These are phyloP conservation scores for Drosophila lini DNA, from an alignment of 1,140 invertebrate species.

Conservation along the genomic window DNA sequence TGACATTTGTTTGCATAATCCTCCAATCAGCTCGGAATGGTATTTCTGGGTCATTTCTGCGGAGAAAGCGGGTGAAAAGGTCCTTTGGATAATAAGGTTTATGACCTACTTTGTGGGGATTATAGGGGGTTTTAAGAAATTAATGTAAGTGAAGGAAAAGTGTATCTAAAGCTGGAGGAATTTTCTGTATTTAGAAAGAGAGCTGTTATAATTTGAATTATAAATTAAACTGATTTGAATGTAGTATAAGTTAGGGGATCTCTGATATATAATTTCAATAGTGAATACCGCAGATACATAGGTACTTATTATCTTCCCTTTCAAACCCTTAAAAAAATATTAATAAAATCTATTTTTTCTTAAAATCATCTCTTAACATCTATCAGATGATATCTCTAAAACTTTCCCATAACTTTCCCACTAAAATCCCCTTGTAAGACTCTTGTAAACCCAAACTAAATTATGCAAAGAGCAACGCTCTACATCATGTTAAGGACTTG, in stretches of 20 bases:
- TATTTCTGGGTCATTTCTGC: conserved; percentile 55
- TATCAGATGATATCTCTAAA: neutral
- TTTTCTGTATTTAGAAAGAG: neutral
- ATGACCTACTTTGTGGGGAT: conserved; percentile 9
- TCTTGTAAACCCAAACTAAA: conserved; percentile 66
- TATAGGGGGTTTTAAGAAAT: neutral
- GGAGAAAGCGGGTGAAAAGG: conserved; percentile 35
- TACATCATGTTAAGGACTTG: conserved; percentile 66
- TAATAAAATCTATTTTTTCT: neutral
- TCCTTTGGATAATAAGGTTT: conserved; percentile 3
- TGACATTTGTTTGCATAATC: conserved; percentile 73
- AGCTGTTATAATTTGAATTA: no score
- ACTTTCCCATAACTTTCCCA: conserved; percentile 51
- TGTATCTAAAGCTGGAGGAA: neutral
- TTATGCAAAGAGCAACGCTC: conserved; percentile 72
- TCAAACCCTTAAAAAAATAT: neutral
- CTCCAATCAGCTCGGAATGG: conserved; percentile 21
- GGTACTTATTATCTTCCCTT: neutral
- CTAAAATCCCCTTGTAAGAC: conserved; percentile 64
- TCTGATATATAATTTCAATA: neutral
- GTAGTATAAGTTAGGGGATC: neutral
- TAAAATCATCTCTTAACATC: neutral
- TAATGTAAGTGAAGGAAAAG: no score
- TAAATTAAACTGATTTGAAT: neutral
- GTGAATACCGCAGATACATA: neutral